Base-by-base conservation (phyloP, 2,113 vertebrate genomes). In the Phyllostomus discolor region DNA sequence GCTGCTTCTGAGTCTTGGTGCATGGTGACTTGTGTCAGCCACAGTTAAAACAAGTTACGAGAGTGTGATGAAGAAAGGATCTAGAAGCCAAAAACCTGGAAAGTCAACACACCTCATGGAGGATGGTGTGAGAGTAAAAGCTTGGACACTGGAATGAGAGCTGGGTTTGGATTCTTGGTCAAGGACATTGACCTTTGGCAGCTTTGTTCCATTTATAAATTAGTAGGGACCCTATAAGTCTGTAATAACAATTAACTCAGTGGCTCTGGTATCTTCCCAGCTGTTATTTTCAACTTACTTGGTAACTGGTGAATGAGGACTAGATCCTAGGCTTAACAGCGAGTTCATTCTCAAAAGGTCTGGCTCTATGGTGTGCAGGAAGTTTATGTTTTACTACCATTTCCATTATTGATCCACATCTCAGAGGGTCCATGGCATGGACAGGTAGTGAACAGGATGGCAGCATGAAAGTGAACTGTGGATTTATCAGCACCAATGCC, bases 351-450 rank as follows among this genome's bases (percentile, higher is more conserved):
- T 31, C 41, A 54, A n/a, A 12, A 9, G 17, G 15, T n/a, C 19
- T 17, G 17, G 4, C 15, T 67, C 66, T 7, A 8, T 14, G 24
- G 57, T 10, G 0, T 7, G 5, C 4, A 4, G 28, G 35, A 26
- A 28, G 17, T 16, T 67, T 46, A 7, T 15, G 12, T 5, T 46
- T 48, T 64, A 46, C 19, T 59, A 11, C 67, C 15, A 2, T 35
- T 46, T 28, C 7, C 6, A 3, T 33, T 31, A 33, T 12, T 6
- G 3, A 10, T 5, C 19, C 54, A 35, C 1, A 50, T 0, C 4
- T 64, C 1, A 4, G 26, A 41, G 14, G 62, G 7, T 10, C 69
- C 10, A 1, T 35, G 14, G 24, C 0, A 3, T 33, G 81, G 33
- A 24, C 33, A 59, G 52, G 33, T 10, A 19, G 66, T 48, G 16